Evolutionary conservation across 92 coral and sea anemone genomes (phyloP), one percentile per base, ranked within the genome.

Genomic region (Siderastrea radians): DNA sequence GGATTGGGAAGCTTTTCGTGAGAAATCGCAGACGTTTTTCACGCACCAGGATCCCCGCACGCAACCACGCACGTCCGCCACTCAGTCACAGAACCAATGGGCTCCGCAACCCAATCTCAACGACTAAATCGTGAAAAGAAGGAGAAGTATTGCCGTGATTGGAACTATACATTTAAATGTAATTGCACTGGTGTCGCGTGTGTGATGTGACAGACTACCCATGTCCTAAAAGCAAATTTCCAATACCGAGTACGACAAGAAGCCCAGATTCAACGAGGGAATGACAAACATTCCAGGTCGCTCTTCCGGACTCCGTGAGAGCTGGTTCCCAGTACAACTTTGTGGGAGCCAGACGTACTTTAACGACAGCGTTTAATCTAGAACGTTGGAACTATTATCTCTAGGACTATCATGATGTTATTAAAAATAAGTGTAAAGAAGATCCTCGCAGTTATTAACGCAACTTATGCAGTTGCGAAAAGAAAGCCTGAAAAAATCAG

Each of bases 11-110:
- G 52, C 68, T 2, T 66, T 89, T 54, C 69, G 78, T 16, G 82
- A 78, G 50, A 77, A 89, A 63, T 75, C 84, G 7, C 88, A 83
- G 66, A 78, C 89, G 55, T 82, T 74, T 57, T 85, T 84, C 80
- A 90, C 82, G 12, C 90, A 84, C 63, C 81, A 75, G 50, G 93
- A 90, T 44, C 58, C 84, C 47, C 66, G 70, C 67, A 48, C 81
- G 19, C 74, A 47, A 66, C 66, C 74, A 68, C 6, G 51, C 74
- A 61, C 4, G 66, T 10, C 66, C 4, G 66, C 15, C 66, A 14
- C 66, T 8, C 19, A 61, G 38, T 26, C 38, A 61, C 66, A 8
- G n/a, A 61, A 61, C n/a, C 19, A 61, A 68, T 13, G 72, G 12
- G 19, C 14, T 8, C 72, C 8, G 49, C 72, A 68, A 47, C 6